These are phyloP conservation scores for Polydrusus tereticollis DNA, from an alignment of 2,888 invertebrate genomes.

Conservation along the genomic window DNA sequence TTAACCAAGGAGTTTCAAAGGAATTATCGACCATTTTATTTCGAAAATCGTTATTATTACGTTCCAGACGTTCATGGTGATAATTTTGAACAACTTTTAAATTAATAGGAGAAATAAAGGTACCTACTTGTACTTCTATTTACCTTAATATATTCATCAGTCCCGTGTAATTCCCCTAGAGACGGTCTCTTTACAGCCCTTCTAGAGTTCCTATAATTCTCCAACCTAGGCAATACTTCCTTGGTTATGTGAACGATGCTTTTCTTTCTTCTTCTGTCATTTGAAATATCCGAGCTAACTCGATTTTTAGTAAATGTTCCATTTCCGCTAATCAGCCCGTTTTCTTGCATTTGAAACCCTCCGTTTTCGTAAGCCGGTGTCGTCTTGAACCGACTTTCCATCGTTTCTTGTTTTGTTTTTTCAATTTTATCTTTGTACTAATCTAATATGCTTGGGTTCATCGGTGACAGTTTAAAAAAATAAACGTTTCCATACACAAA, in stretches of 20 bases:
- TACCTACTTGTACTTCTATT: no score
- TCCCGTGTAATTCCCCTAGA: slow-evolving; percentile 85
- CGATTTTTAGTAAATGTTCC: slow-evolving; percentile 28
- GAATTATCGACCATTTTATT: no score
- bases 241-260: slow-evolving; percentile 78
- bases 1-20: no score
- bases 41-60: no score
- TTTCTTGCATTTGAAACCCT: slow-evolving; percentile 61
- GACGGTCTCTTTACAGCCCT: slow-evolving; percentile 85
- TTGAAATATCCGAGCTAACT: slow-evolving; percentile 17
- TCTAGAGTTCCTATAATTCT: slow-evolving; percentile 85
- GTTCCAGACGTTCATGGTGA: no score
- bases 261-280: slow-evolving; percentile 66
- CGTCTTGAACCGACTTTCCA: slow-evolving; percentile 30
- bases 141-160: slow-evolving; percentile 66
- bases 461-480: no score
- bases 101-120: no score
- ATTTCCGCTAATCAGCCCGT: slow-evolving; percentile 35
- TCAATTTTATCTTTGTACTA: background rate
- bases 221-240: slow-evolving; percentile 84
- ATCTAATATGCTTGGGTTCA: no score
- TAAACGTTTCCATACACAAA: background rate
- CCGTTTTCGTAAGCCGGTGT: slow-evolving; percentile 53
- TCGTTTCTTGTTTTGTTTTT: background rate
- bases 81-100: no score